phyloP scores from a whole-genome alignment of 2,797 vertebrate genomes.

The Tarsius wallacei region DNA sequence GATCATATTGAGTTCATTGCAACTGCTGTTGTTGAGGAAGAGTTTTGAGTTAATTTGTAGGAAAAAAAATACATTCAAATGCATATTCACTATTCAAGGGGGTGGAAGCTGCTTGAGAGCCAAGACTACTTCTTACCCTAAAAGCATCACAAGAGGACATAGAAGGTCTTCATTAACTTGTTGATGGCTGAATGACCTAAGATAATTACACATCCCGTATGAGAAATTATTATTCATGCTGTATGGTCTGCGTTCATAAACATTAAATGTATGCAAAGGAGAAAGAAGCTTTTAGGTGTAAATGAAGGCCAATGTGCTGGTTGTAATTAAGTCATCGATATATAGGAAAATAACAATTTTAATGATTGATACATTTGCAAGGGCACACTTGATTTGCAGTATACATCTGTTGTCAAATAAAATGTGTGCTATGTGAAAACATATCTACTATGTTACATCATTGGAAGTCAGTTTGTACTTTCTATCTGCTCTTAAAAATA shows the following conservation, averaged over 20 bases:
- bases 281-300: background rate
- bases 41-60: background rate
- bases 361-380: conserved; percentile 42
- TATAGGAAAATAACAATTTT: background rate
- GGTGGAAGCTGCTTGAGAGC: background rate
- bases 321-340: conserved; percentile 9
- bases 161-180: background rate
- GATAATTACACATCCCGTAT: background rate
- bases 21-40: background rate
- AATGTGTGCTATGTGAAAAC: conserved; percentile 15
- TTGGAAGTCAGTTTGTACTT: background rate
- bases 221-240: conserved; percentile 21
- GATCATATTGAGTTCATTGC: background rate
- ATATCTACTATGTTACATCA: conserved; percentile 7
- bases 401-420: conserved; percentile 46
- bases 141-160: background rate
- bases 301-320: background rate
- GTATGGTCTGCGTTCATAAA: background rate
- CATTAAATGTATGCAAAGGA: background rate
- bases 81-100: background rate
- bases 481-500: conserved; percentile 33
- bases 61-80: background rate
- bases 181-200: background rate
- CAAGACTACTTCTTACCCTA: background rate
- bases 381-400: conserved; percentile 31